A percentile compares a stretch with the other conserved stretches of the same genome.
phyloP scores from a whole-genome alignment of 2,113 vertebrate species.

The Apodemus sylvaticus region DNA sequence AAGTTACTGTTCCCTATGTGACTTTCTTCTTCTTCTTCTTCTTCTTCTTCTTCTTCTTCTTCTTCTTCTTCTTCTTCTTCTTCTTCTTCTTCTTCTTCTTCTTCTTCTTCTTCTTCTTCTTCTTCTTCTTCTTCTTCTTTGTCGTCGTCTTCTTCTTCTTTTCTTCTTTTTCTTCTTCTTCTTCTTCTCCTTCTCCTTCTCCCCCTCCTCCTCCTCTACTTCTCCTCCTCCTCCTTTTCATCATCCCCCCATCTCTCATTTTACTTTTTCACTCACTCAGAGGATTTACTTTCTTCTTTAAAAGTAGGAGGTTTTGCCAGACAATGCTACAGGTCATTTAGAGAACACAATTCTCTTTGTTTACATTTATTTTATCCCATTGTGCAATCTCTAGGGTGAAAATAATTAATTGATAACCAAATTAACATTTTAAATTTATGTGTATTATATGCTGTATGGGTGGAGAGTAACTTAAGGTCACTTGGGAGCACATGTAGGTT shows the following conservation, averaged over 20 bases:
- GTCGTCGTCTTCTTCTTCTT: no score
- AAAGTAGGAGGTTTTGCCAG: not conserved
- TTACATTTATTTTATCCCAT: not conserved
- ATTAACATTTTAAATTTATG: constrained; percentile 2
- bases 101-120: no score
- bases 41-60: no score
- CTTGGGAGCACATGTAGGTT: not conserved
- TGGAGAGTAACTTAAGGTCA: not conserved
- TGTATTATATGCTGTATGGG: not conserved
- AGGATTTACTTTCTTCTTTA: not conserved
- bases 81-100: no score
- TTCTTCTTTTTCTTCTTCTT: no score
- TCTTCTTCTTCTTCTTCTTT: no score
- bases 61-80: no score
- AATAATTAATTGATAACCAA: not conserved
- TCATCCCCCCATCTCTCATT: no score
- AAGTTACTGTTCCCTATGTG: not conserved
- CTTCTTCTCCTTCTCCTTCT: no score
- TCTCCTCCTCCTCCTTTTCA: no score
- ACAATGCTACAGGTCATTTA: not conserved
- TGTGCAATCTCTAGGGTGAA: constrained; percentile 14
- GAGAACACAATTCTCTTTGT: not conserved
- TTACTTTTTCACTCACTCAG: no score
- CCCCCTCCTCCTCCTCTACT: no score
- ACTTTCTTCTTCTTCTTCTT: not conserved